These are phyloP conservation scores for Trichonephila inaurata DNA, from an alignment of 1,140 invertebrate genomes.

Conservation along the genomic window DNA sequence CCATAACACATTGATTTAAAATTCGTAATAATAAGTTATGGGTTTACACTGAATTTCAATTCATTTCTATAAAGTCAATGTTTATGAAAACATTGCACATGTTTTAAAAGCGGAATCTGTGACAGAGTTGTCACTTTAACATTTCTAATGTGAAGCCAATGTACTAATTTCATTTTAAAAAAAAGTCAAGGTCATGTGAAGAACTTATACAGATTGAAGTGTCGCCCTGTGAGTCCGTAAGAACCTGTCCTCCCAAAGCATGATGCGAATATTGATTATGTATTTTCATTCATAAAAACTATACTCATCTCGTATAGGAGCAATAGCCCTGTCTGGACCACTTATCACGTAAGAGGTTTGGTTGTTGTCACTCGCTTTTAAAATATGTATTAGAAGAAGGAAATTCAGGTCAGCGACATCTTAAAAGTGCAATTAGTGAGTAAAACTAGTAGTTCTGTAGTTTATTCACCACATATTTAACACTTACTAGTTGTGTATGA, in stretches of 20 bases:
- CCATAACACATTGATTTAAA: too few species aligned
- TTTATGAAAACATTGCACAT: too few species aligned
- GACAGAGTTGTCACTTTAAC: too few species aligned
- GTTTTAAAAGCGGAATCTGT: too few species aligned
- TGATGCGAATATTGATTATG: conserved; percentile 1
- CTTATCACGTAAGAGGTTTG: not conserved
- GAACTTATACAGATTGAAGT: not conserved
- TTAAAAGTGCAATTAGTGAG: not conserved
- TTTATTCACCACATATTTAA: too few species aligned
- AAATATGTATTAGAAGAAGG: not conserved
- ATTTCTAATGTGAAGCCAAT: not conserved
- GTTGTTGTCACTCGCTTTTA: not conserved
- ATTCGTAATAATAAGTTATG: too few species aligned
- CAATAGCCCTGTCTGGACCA: not conserved
- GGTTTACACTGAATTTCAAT: too few species aligned
- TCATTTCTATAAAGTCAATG: too few species aligned
- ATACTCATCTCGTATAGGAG: not conserved
- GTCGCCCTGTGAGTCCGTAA: not conserved
- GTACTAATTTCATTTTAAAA: not conserved
- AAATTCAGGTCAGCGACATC: conserved; percentile 8
- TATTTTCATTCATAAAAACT: conserved; percentile 25
- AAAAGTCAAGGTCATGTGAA: not conserved
- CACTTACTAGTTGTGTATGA: too few species aligned
- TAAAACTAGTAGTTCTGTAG: too few species aligned
- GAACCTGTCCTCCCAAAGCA: not conserved